phyloP scores from a whole-genome alignment of 1,140 invertebrate genomes.

The Acromyrmex heyeri region DNA sequence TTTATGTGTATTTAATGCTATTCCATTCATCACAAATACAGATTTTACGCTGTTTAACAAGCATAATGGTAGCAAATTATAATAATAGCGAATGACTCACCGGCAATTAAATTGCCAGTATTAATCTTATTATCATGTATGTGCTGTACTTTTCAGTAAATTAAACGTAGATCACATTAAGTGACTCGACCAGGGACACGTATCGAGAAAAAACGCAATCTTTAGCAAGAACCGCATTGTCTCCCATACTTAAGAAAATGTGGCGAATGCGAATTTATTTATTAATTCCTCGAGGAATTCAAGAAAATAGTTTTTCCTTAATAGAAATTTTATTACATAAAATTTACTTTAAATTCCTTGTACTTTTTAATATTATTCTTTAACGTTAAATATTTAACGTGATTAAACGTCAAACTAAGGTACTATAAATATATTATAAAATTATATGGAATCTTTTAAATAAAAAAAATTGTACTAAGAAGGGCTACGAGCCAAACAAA shows the following conservation, averaged over 20 bases:
- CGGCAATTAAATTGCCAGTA: constrained; percentile 7
- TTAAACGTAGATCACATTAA: constrained; percentile 16
- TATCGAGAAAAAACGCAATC: neutral
- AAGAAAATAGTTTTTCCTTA: neutral
- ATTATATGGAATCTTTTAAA: neutral
- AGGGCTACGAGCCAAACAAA: no score
- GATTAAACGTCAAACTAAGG: neutral
- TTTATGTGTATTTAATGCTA: constrained; percentile 27
- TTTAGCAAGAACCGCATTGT: neutral
- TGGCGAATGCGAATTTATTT: neutral
- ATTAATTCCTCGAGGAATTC: neutral
- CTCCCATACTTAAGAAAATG: neutral
- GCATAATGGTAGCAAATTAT: neutral
- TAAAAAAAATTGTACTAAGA: neutral
- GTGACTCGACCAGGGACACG: neutral
- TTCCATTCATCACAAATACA: constrained; percentile 17
- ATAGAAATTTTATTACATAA: neutral
- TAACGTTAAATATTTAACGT: neutral
- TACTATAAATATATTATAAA: neutral
- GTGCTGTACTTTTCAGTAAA: neutral
- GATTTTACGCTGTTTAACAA: neutral
- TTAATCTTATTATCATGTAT: constrained; percentile 38
- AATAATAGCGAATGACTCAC: neutral
- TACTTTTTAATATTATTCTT: neutral
- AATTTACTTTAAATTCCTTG: neutral